Percentiles rank a stretch among this genome's conserved stretches.
Conservation (phyloP, 2,797 vertebrate genomes). For the Paguma larvata region DNA sequence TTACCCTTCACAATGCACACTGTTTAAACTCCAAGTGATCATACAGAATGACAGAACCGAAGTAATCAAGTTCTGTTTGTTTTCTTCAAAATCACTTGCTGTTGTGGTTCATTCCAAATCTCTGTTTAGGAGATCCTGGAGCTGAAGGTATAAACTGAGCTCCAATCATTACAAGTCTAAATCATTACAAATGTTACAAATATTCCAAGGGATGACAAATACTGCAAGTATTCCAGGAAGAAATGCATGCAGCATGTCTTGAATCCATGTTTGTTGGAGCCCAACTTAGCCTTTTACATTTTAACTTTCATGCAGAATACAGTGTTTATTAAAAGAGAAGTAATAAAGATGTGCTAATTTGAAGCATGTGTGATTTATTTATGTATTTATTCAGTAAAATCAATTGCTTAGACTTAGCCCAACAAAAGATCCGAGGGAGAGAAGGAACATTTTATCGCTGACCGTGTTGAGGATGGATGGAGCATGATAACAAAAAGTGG, state of each 20-base stretch:
- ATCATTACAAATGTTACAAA: neutral
- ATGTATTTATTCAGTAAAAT: slow-evolving; percentile 37
- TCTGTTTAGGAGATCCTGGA: neutral
- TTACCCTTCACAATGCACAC: neutral
- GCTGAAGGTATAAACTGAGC: neutral
- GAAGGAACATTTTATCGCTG: neutral
- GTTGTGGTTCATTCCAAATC: neutral
- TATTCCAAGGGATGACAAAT: neutral
- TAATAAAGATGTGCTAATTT: slow-evolving; percentile 12
- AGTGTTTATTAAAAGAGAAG: slow-evolving; percentile 11
- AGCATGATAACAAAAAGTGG: neutral
- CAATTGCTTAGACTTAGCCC: slow-evolving; percentile 38
- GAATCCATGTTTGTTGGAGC: neutral
- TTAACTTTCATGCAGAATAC: slow-evolving; percentile 24
- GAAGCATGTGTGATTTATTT: neutral
- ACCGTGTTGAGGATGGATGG: neutral
- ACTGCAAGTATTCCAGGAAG: neutral
- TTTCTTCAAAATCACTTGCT: slow-evolving; percentile 24
- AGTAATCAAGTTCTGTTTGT: neutral
- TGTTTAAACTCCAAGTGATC: neutral
- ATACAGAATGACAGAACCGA: neutral
- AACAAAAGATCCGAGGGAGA: neutral
- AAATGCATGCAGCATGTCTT: neutral
- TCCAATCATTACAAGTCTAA: neutral
- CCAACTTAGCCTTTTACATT: neutral